phyloP scores from a whole-genome alignment of 2,888 invertebrate species.

The Macrophya annulata region DNA sequence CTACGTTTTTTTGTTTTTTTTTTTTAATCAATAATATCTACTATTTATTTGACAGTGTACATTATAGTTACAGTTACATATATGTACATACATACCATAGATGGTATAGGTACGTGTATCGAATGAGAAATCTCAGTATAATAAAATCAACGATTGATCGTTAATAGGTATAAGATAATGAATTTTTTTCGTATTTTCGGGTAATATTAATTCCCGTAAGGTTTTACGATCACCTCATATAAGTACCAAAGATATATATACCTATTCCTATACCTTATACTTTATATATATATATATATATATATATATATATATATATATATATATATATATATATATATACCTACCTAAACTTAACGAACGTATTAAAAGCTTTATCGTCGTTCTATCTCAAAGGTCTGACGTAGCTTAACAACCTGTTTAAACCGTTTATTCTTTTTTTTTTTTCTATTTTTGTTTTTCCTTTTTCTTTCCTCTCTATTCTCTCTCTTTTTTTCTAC shows the following conservation, averaged over 20 bases:
- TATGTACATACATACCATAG: no score
- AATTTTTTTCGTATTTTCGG: not conserved
- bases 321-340: not conserved
- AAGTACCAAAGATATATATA: slow-evolving; percentile 23
- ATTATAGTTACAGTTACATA: no score
- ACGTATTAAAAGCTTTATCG: not conserved
- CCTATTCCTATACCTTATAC: no score
- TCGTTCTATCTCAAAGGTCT: not conserved
- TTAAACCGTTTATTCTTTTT: not conserved
- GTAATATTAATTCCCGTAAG: slow-evolving; percentile 13
- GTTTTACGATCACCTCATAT: slow-evolving; percentile 37
- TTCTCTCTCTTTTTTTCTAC: not conserved
- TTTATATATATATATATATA: no score
- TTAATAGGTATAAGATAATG: slow-evolving; percentile 16
- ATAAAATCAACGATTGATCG: slow-evolving; percentile 17
- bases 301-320: no score
- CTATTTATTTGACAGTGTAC: not conserved
- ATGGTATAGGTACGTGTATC: no score
- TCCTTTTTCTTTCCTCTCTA: no score
- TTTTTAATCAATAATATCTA: not conserved
- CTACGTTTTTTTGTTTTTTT: not conserved
- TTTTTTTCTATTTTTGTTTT: not conserved
- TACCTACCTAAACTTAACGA: not conserved
- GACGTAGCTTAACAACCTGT: not conserved
- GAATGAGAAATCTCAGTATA: not conserved